These are phyloP conservation scores for Autographa gamma DNA, from an alignment of 2,888 invertebrate species.

Conservation along the genomic window DNA sequence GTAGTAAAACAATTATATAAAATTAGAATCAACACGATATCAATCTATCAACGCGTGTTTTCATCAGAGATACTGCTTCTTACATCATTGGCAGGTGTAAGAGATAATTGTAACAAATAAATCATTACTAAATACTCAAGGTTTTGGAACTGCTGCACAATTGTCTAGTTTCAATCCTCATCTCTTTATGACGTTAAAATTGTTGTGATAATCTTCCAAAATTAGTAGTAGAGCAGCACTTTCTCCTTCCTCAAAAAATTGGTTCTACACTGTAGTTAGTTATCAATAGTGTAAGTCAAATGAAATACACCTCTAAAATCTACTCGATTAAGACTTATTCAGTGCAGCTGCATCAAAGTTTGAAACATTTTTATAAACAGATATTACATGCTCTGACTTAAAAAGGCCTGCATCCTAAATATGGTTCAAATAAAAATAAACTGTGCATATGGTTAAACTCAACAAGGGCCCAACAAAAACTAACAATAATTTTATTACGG, in stretches of 20 bases:
- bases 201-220: too few relatives aligned
- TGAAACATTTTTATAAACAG: background rate
- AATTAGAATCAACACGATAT: slow-evolving; percentile 51
- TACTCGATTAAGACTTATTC: too few relatives aligned
- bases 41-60: slow-evolving; percentile 41
- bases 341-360: background rate
- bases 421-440: slow-evolving; percentile 19
- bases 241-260: too few relatives aligned
- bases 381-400: background rate
- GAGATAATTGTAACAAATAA: background rate
- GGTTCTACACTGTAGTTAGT: too few relatives aligned
- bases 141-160: background rate
- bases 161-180: too few relatives aligned
- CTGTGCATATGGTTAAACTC: slow-evolving; percentile 36
- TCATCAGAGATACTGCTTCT: slow-evolving; percentile 29
- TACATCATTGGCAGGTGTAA: background rate
- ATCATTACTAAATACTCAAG: background rate
- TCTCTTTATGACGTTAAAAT: too few relatives aligned
- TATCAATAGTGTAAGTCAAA: too few relatives aligned
- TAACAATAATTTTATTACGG: slow-evolving; percentile 42
- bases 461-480: slow-evolving; percentile 33
- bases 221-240: too few relatives aligned
- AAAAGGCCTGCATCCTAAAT: background rate
- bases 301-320: too few relatives aligned
- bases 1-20: slow-evolving; percentile 57